Evolutionary conservation across 2,888 invertebrate species (phyloP), one percentile per base, ranked within the genome.

Genomic region (Zygogramma bicolorata): DNA sequence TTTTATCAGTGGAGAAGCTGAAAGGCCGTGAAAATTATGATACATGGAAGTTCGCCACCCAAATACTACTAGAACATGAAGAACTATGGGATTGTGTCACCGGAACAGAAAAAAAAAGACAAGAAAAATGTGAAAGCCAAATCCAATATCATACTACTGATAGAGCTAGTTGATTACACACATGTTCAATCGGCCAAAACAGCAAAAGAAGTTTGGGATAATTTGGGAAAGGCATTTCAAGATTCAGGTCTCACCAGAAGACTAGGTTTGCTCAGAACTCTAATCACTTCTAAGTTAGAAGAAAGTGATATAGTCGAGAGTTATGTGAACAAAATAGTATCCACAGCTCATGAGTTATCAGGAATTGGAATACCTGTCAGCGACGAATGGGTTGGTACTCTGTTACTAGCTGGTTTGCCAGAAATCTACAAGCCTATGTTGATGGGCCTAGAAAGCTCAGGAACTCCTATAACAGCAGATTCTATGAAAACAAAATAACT

Each of bases 101-200:
- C 6, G 34, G 61, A 31, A 38, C 13, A n/a, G 1, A 34, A 61
- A 13, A 58, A 25, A n/a, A 38, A 61, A 1, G 20, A 25, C 13
- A 72, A 63, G 40, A 75, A 79, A 49, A 68, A 75, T 13, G 58
- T 58, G 42, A 70, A 71, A 57, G 74, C 78, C 0, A 71, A 65
- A 25, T 46, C 79, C 6, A 82, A 79, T 73, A 78, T 82, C 6
- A 77, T 79, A 53, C 38, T 81, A 13, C 65, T 73, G 5, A 70
- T 81, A 10, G 79, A 82, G 20, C 78, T 79, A 3, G 66, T 78
- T 13, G 79, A 79, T 65, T 81, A 80, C 69, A 73, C 79, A 3
- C 80, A 84, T 65, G 76, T 84, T 7, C 77, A 81, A 68, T 62
- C 74, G 15, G 73, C 79, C 13, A 65, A 42, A 5, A 53, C n/a